Conservation (phyloP, 2,888 invertebrate species). For the Pocota personata region DNA sequence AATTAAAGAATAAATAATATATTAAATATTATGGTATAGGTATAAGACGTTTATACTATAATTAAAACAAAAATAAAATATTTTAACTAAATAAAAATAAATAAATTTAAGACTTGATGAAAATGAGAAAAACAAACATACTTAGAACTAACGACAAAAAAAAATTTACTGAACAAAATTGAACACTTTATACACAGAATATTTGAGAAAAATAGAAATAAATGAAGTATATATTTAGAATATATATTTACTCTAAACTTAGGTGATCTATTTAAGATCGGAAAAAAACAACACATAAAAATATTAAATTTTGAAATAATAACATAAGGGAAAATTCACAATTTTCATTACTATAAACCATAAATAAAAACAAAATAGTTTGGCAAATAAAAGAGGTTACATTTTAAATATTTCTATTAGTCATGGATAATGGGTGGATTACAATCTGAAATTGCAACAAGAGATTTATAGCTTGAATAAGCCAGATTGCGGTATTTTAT, state of each 20-base stretch:
- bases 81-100: slow-evolving; percentile 39
- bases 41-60: slow-evolving; percentile 75
- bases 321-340: slow-evolving; percentile 48
- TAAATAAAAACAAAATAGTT: slow-evolving; percentile 15
- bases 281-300: slow-evolving; percentile 37
- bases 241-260: slow-evolving; percentile 59
- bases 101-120: slow-evolving; percentile 57
- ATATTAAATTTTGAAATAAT: slow-evolving; percentile 34
- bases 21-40: slow-evolving; percentile 61
- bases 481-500: neutral
- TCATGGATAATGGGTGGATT: neutral
- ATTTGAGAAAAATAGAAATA: slow-evolving; percentile 34
- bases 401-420: neutral
- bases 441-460: neutral
- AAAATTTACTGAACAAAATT: slow-evolving; percentile 52
- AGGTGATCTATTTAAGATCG: slow-evolving; percentile 63
- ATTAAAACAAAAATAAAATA: slow-evolving; percentile 63
- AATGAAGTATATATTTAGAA: slow-evolving; percentile 57
- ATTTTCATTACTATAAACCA: slow-evolving; percentile 60
- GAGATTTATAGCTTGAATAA: neutral
- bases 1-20: slow-evolving; percentile 70
- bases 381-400: slow-evolving; percentile 21
- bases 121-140: slow-evolving; percentile 70
- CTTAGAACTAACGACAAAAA: slow-evolving; percentile 45
- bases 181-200: slow-evolving; percentile 57